phyloP scores from a whole-genome alignment of 2,888 invertebrate species.

The Drosophila longiperda region DNA sequence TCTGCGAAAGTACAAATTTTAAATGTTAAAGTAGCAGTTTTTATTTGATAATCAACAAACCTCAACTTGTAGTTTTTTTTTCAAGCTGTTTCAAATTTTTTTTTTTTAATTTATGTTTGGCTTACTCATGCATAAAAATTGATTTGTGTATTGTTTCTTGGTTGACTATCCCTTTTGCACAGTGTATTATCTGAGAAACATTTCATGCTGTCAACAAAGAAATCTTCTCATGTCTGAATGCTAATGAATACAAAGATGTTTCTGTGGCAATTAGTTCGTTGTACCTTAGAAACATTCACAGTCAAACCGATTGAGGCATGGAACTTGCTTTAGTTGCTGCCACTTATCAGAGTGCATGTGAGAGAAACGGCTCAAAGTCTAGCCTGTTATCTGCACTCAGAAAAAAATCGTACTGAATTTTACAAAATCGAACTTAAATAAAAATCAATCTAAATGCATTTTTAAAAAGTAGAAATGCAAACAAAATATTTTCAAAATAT shows the following conservation, averaged over 20 bases:
- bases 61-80: too few species aligned
- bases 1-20: background rate
- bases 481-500: too few species aligned
- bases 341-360: background rate
- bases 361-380: background rate
- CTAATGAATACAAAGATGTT: constrained; percentile 18
- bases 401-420: background rate
- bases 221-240: constrained; percentile 9
- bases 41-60: too few species aligned
- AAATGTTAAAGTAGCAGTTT: background rate
- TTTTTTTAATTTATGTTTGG: background rate
- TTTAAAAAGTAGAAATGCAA: too few species aligned
- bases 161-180: background rate
- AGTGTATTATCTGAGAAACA: constrained; percentile 29
- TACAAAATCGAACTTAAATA: background rate
- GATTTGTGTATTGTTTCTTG: background rate
- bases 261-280: constrained; percentile 46
- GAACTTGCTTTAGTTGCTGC: background rate
- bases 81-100: background rate
- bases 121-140: background rate
- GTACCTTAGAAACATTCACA: constrained; percentile 26
- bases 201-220: constrained; percentile 32
- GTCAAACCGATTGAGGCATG: constrained; percentile 1
- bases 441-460: background rate
- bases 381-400: constrained; percentile 20